Evolutionary conservation across 2,113 vertebrate genomes (phyloP).

Genomic region (Alethe castanea): DNA sequence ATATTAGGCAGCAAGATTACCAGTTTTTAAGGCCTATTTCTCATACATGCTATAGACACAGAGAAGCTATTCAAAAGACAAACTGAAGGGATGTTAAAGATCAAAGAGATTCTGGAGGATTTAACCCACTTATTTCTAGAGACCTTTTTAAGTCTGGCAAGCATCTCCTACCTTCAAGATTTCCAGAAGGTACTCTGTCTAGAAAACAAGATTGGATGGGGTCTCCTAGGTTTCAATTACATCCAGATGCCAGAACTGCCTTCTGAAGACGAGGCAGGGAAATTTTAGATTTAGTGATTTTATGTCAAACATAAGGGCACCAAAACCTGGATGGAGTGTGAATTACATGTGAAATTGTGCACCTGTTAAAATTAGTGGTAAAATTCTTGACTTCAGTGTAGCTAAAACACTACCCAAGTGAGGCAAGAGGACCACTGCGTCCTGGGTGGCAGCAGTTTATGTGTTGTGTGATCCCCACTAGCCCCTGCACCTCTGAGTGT

Average conservation of each 20-base stretch:
- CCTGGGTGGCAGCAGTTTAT: not conserved
- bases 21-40: not conserved
- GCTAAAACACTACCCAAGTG: not conserved
- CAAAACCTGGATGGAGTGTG: not conserved
- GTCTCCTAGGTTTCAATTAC: not conserved
- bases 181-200: not conserved
- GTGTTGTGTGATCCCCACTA: not conserved
- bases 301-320: not conserved
- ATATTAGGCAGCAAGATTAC: not conserved
- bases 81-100: not conserved
- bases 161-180: not conserved
- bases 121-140: not conserved
- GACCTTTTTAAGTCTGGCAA: not conserved
- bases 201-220: not conserved
- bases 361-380: not conserved
- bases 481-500: not conserved
- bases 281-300: not conserved
- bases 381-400: not conserved
- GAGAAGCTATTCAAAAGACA: not conserved
- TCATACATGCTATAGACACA: not conserved
- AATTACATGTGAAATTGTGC: not conserved
- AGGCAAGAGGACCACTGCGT: not conserved
- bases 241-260: not conserved
- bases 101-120: not conserved
- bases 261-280: not conserved